phyloP scores from a whole-genome alignment of 2,113 vertebrate genomes.

The Hippocampus abdominalis region DNA sequence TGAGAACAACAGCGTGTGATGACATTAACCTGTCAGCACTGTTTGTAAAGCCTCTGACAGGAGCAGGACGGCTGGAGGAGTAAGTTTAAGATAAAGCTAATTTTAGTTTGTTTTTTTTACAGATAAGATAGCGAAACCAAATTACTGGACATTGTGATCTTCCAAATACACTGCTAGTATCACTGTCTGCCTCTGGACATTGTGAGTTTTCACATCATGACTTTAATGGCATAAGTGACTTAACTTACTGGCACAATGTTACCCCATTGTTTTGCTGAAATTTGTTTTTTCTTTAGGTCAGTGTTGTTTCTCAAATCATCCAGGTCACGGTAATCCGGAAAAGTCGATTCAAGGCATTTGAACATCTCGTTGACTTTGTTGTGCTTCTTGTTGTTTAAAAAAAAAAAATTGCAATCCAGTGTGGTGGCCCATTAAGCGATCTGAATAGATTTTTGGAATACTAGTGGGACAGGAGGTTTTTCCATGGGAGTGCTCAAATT shows the following conservation, averaged over 20 bases:
- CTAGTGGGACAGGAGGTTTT: neutral
- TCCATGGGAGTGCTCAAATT: neutral
- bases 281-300: neutral
- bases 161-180: too few species aligned
- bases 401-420: too few species aligned
- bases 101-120: too few species aligned
- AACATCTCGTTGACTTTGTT: neutral
- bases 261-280: neutral
- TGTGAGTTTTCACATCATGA: neutral
- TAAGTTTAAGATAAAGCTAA: neutral
- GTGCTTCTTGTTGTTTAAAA: too few species aligned
- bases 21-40: neutral
- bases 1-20: conserved; percentile 4
- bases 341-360: neutral
- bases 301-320: neutral
- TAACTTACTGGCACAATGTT: neutral
- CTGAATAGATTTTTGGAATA: neutral
- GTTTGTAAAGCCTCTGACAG: neutral
- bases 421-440: too few species aligned
- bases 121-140: neutral
- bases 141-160: neutral
- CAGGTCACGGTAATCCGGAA: neutral
- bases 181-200: neutral
- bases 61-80: neutral
- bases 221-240: neutral